Conservation (phyloP, 2,888 invertebrate species). For the Hoplodrina blanda region DNA sequence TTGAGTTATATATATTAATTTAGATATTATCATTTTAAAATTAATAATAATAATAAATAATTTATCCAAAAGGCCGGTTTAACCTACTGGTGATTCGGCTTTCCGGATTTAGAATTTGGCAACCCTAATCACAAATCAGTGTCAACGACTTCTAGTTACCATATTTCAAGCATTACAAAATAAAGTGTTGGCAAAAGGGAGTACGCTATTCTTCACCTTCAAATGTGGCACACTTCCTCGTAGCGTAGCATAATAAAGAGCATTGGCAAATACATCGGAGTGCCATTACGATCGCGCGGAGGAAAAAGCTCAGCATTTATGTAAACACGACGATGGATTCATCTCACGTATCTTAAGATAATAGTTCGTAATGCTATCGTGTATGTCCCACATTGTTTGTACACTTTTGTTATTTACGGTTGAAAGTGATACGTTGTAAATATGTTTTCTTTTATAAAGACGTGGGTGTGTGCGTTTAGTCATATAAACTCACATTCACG, state of each 20-base stretch:
- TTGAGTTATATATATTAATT: too few species aligned
- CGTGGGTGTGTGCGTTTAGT: too few species aligned
- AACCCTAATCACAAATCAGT: constrained; percentile 27
- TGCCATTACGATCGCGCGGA: constrained; percentile 25
- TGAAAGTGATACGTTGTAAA: constrained; percentile 20
- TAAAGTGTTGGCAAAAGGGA: constrained; percentile 32
- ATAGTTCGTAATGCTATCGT: constrained; percentile 45
- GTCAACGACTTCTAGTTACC: constrained; percentile 24
- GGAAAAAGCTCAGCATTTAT: constrained; percentile 56
- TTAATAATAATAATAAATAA: too few species aligned
- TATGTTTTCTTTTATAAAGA: not conserved
- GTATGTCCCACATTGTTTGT: constrained; percentile 44
- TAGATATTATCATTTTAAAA: too few species aligned
- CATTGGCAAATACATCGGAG: constrained; percentile 52
- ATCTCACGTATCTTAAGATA: constrained; percentile 56
- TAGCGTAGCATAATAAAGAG: constrained; percentile 36
- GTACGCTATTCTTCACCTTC: constrained; percentile 45
- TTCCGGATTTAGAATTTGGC: too few species aligned
- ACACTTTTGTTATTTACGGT: constrained; percentile 36
- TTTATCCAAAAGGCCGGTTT: too few species aligned
- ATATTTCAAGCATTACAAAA: constrained; percentile 31
- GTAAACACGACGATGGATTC: constrained; percentile 51
- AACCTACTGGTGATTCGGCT: too few species aligned
- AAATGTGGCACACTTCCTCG: constrained; percentile 57
- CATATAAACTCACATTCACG: too few species aligned